These are phyloP conservation scores for Suricata suricatta DNA, from an alignment of 2,113 vertebrate genomes.

Conservation along the genomic window DNA sequence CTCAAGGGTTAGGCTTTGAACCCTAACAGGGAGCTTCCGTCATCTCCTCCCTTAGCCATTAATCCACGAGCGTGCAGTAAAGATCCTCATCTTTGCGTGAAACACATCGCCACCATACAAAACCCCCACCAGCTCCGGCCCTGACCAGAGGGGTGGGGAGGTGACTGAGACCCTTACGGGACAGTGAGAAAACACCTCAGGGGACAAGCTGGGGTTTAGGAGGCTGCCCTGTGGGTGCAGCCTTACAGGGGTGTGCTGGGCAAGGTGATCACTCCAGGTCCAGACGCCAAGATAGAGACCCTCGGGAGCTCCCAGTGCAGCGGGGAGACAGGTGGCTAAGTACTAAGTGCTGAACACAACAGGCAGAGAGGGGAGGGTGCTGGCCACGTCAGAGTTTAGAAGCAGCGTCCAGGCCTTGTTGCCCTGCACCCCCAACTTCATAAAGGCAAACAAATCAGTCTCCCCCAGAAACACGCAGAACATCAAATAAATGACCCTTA, in stretches of 20 bases:
- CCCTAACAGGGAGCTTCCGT: background rate
- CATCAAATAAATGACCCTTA: background rate
- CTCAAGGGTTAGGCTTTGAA: background rate
- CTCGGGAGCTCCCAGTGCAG: rapidly evolving
- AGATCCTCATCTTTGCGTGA: background rate
- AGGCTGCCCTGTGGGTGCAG: background rate
- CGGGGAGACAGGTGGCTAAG: background rate
- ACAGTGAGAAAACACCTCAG: background rate
- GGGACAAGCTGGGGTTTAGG: background rate
- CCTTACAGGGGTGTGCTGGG: background rate
- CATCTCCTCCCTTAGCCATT: background rate
- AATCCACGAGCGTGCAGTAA: too few relatives aligned
- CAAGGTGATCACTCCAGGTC: background rate
- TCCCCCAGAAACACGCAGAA: background rate
- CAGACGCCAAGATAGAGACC: background rate
- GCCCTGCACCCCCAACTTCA: background rate
- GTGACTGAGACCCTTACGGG: background rate
- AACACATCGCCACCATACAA: background rate
- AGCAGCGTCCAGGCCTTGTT: background rate
- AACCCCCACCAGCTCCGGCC: background rate
- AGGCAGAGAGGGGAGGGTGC: background rate
- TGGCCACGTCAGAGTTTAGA: background rate
- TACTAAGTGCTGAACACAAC: too few relatives aligned
- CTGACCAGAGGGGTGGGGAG: background rate
- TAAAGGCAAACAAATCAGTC: background rate